These are phyloP conservation scores for Pseudomugil gertrudae DNA, from an alignment of 2,797 vertebrate genomes.

Conservation along the genomic window DNA sequence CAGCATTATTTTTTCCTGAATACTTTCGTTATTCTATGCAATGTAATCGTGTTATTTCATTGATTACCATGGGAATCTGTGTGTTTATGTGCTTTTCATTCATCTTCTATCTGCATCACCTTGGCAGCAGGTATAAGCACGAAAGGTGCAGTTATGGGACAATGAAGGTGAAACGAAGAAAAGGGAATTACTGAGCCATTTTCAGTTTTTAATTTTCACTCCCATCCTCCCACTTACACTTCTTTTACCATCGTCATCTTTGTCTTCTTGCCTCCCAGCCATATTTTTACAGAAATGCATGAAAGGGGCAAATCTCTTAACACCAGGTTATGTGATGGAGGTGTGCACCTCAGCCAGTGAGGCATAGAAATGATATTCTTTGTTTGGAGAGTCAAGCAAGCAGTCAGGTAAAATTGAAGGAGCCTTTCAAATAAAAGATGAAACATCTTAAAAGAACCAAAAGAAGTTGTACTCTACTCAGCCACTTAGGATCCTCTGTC, in stretches of 20 bases:
- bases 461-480: not conserved
- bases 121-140: constrained; percentile 9
- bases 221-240: constrained; percentile 11
- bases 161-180: not conserved
- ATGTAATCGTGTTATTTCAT: not conserved
- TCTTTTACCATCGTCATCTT: not conserved
- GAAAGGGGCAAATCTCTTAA: not conserved
- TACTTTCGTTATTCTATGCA: constrained; percentile 2
- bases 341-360: constrained; percentile 2
- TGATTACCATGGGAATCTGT: not conserved
- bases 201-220: constrained; percentile 28
- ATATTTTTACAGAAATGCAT: not conserved
- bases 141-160: not conserved
- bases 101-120: not conserved
- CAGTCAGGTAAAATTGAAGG: not conserved
- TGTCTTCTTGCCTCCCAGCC: not conserved
- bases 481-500: not conserved
- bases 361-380: not conserved
- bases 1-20: not conserved
- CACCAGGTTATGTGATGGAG: not conserved
- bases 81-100: not conserved
- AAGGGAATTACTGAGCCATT: constrained; percentile 8
- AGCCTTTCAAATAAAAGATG: not conserved
- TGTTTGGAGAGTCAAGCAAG: not conserved
- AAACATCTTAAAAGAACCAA: not conserved